Base-by-base conservation (phyloP, 2,888 invertebrate genomes). In the Hoplodrina blanda region DNA sequence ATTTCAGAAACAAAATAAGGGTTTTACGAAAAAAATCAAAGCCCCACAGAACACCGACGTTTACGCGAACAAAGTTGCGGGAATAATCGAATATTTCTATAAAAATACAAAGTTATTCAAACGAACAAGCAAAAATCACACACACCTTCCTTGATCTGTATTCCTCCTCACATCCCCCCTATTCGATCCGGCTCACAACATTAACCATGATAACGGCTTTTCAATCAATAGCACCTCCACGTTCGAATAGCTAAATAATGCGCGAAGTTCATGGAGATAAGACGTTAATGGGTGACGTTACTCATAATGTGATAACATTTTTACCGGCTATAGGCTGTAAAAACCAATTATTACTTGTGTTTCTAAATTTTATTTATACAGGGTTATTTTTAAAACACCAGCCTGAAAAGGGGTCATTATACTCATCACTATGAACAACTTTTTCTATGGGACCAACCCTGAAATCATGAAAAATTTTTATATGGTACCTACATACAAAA, bases 241-340 rank as follows among this genome's bases (percentile, higher is more conserved):
- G 25, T 63, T 57, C 50, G 13, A 59, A 74, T 63, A 52, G 56
- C 30, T 46, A 59, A 68, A 64, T 66, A 72, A 73, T 61, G 44
- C 53, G 55, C 49, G 30, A 73, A 68, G 25, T 53, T 56, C 56
- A 73, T 63, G 66, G 63, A 76, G 79, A 77, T 80, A 80, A 78
- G 53, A 15, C 13, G n/a, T 49, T 78, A 65, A 79, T 69, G 62
- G 59, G 41, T 25, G 11, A 59, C 52, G 64, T 64, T 65, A 80
- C 30, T 71, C 64, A 62, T 46, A 59, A 60, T 30, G 46, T 62
- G 59, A 72, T 56, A 76, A 73, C 46, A 69, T 73, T 77, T 62
- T 52, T 46, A 2, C 50, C 53, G 54, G 17, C 17, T 60, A 73
- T 46, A 30, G 59, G 49, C 20, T 1, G 10, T 33, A 10, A 46